Base-by-base conservation (phyloP, 1,140 invertebrate species). In the Euwallacea fornicatus region DNA sequence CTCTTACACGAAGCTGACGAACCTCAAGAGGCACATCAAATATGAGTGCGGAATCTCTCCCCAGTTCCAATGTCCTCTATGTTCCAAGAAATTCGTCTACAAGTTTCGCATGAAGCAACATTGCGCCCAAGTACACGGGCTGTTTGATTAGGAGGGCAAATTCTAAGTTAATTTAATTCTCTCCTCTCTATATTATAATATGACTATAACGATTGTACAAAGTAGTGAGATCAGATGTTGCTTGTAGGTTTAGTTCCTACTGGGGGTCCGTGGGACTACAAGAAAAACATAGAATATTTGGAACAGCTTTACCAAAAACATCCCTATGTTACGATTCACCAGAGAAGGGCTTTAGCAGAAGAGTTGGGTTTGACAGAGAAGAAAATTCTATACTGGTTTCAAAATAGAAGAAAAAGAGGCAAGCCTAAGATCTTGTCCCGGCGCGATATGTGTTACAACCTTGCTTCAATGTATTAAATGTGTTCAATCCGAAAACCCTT, bases 21-120 rank as follows among this genome's bases (percentile, higher is more conserved):
- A 90, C 77, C 83, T 78, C 83, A 85, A 67, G 74, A 81, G 87
- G 62, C 88, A 91, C 74, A 85, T 86, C 73, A 88, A 86, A 72
- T 89, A 87, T 77, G 89, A 90, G 77, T 91, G 89, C 78, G 85
- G 86, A 7, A 86, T 88, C 70, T 81, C 84, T 67, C 88, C 88
- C 7, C 84, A 85, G 74, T 91, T 89, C 81, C 82, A 85, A 77
- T 88, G 89, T 75, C 85, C 87, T 33, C 80, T 83, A 41, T 87
- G 85, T 74, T 74, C 9, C 13, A 62, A 62, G 16, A 43, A 9
- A 16, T 62, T 62, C 16, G 56, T 59, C 10, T 59, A 59, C 56
- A 59, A 59, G 7, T 59, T 59, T 16, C 9, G 56, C 10, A 16
- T 59, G 16, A 59, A 59, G 11, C 56, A 59, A 15, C 56, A 59